Conservation (phyloP, 2,888 invertebrate species). For the Gibbula magus region DNA sequence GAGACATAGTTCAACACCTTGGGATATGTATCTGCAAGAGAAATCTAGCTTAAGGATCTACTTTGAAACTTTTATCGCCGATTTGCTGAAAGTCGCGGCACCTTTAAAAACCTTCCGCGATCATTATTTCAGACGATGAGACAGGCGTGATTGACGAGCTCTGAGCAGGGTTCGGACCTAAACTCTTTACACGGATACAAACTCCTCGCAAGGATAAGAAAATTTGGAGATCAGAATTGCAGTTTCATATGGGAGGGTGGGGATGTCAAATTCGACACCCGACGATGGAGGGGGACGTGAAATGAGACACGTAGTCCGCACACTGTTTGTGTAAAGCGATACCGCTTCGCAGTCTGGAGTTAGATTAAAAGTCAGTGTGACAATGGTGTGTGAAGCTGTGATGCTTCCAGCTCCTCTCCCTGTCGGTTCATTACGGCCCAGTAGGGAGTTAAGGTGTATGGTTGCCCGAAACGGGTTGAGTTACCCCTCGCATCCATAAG, state of each 20-base stretch:
- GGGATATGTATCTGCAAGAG: too few species aligned
- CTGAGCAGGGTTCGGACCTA: too few species aligned
- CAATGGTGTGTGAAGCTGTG: background rate
- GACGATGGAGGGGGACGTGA: background rate
- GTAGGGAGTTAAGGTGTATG: background rate
- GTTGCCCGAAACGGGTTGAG: background rate
- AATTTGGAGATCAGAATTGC: too few species aligned
- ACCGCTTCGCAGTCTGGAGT: constrained; percentile 5
- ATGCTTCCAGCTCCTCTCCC: background rate
- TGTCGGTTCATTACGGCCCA: background rate
- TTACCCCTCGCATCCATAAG: background rate
- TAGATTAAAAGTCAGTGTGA: constrained; percentile 14
- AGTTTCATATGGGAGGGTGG: background rate
- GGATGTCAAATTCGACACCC: background rate
- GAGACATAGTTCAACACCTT: too few species aligned
- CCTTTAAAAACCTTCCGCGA: too few species aligned
- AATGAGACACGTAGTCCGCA: background rate
- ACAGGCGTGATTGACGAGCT: too few species aligned
- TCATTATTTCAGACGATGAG: too few species aligned
- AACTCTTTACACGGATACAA: background rate
- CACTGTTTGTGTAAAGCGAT: background rate
- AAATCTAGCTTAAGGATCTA: too few species aligned
- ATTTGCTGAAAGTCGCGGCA: too few species aligned
- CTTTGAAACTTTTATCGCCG: too few species aligned
- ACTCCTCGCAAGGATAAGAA: background rate